Base-by-base conservation (phyloP, 2,113 vertebrate species). In the Phycodurus eques region DNA sequence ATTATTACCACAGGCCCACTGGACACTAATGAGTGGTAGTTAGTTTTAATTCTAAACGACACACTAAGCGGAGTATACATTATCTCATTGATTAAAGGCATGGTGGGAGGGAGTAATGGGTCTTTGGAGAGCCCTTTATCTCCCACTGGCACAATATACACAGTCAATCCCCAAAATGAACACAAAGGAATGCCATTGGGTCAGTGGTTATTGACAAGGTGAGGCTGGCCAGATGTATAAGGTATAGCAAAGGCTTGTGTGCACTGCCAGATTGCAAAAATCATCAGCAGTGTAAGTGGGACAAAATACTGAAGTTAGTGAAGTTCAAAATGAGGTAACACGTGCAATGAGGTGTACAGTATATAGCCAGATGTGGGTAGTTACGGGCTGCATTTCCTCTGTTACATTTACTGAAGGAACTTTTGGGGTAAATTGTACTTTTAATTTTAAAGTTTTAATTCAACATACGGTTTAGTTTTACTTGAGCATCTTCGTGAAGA, bases 51-150 rank as follows among this genome's bases (percentile, higher is more conserved):
- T 90, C 89, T 85, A 84, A 85, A 85, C 87, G 83, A 89, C 87
- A 89, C 83, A 86, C 86, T 88, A 86, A 85, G 88, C 77, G 87
- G 86, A 81, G 88, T 88, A 90, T 91, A 91, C 91, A 91, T 89
- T 90, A 88, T 80, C 67, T 77, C 77, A 89, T 91, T 90, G 90
- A 93, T 92, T 91, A 80, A 90, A 89, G 81, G 67, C 80, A 83
- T 81, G 80, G 79, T 87, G 79, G 86, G 79, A 81, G 80, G 81
- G 81, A 87, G 85, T 91, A 91, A 92, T 91, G 86, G 85, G 82
- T 81, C 89, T 85, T 78, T 20, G 0, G 92, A 90, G 89, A 85
- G 82, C 75, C 54, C 81, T 91, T 85, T 81, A 84, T 88, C 88
- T 87, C 82, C 66, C 68, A 68, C 47, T 84, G 83, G 85, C 80